Percentiles rank a stretch among this genome's conserved stretches.
These are phyloP conservation scores for Tolypeutes matacus DNA, from an alignment of 2,797 vertebrate genomes.

Conservation along the genomic window DNA sequence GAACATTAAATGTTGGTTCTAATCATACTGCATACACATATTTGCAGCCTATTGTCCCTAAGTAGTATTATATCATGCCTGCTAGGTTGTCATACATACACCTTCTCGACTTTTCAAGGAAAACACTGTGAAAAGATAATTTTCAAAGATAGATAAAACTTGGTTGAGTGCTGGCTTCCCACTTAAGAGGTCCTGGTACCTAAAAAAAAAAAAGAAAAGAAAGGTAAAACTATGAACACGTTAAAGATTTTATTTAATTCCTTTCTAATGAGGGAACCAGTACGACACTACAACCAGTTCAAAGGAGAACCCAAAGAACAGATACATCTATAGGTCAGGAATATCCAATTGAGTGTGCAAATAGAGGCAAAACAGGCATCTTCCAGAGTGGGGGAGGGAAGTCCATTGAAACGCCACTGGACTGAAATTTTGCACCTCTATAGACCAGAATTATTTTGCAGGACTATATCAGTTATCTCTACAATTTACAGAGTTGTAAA, in stretches of 20 bases:
- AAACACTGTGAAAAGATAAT: neutral
- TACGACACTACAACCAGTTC: neutral
- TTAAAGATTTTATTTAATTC: neutral
- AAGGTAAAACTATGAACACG: neutral
- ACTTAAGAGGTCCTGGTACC: too few species aligned
- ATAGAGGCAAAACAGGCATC: neutral
- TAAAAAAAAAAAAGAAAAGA: too few species aligned
- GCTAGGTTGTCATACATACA: neutral
- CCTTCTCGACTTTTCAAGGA: neutral
- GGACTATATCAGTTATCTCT: neutral
- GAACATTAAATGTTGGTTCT: neutral
- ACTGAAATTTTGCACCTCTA: neutral
- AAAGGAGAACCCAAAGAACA: neutral
- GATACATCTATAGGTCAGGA: neutral
- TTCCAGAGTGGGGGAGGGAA: neutral
- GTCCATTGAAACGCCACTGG: neutral
- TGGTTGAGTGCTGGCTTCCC: too few species aligned
- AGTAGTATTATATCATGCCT: neutral
- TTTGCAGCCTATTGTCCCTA: neutral
- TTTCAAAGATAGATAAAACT: neutral
- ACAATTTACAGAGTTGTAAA: too few species aligned
- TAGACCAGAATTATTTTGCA: neutral
- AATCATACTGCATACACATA: neutral
- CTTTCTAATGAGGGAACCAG: neutral
- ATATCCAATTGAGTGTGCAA: neutral